Conservation (phyloP, 2,797 vertebrate species). For the Megaceryle alcyon region DNA sequence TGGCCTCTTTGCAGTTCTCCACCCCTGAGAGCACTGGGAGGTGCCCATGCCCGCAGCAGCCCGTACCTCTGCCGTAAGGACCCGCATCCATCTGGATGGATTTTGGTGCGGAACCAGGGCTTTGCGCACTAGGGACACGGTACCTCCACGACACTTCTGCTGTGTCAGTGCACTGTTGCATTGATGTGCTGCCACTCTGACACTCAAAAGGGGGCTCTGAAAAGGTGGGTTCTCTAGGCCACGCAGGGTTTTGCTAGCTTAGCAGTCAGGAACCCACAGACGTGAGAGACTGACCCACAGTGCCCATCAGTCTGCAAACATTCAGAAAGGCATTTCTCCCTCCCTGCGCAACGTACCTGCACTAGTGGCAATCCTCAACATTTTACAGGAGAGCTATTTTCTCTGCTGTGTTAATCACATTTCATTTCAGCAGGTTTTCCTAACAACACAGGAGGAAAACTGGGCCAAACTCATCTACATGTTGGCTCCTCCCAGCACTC, state of each 20-base stretch:
- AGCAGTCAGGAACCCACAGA: background rate
- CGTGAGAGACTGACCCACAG: background rate
- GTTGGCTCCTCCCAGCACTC: background rate
- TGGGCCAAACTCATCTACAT: background rate
- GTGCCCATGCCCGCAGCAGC: background rate
- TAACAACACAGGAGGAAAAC: background rate
- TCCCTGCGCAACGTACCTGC: background rate
- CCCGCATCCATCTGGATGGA: rapidly evolving
- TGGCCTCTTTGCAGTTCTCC: background rate
- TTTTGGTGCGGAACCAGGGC: background rate
- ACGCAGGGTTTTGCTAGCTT: rapidly evolving
- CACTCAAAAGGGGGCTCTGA: background rate
- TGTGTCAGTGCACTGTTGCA: background rate
- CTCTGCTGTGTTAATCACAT: background rate
- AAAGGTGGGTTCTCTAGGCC: background rate
- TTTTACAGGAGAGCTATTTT: background rate
- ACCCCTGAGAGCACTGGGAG: background rate
- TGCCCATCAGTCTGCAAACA: background rate
- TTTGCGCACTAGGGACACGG: background rate
- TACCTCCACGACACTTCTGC: background rate
- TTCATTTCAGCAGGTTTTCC: slow-evolving; percentile 7
- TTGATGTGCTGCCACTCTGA: background rate
- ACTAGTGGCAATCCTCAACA: background rate
- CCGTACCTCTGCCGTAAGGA: background rate
- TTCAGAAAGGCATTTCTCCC: background rate